Base-by-base conservation (phyloP, 2,888 invertebrate species). In the Diploptera punctata region DNA sequence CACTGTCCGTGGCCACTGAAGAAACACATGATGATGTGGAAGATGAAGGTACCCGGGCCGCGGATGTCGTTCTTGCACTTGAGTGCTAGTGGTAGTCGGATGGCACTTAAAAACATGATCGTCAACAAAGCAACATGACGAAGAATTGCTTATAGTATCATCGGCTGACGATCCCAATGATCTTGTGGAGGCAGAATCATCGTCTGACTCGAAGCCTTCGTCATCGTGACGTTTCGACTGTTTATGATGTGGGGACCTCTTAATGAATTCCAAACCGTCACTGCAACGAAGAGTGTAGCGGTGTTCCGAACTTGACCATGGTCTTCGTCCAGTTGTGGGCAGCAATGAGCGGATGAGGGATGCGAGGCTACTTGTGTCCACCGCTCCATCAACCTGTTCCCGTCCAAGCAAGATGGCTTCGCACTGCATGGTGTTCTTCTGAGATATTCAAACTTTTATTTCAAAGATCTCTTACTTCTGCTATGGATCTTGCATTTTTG, bases 151-250 rank as follows among this genome's bases (percentile, higher is more conserved):
- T 13, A 74, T 73, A 38, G 76, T 76, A 24, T 78, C 78, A 68
- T 74, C 76, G 9, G 61, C 61, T 13, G 75, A 74, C 1, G 76
- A 75, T 2, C 69, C 67, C n/a, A 65, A 13, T 13, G 76, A 76
- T 44, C 67, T 68, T 19, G 76, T 67, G 21, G 78, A 77, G 5
- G 75, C 75, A 4, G 81, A 80, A 71, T 83, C 82, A 24, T 80
- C 77, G 75, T 84, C 85, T 47, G 84, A 84, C 78, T 85, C 85
- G 79, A 85, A 85, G n/a, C 85, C 85, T 77, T 85, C 85, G 75
- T 85, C 85, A 2, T 75, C 74, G 54, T 73, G 70, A 5, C 74
- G 71, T 54, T 52, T 33, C 24, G n/a, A 38, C n/a, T 38, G 38
- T 2, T 65, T 38, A n/a, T 65, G 19, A 1, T 13, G 10, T 4